Conservation (phyloP, 1,140 invertebrate genomes). For the Sminthurides bifidus region DNA sequence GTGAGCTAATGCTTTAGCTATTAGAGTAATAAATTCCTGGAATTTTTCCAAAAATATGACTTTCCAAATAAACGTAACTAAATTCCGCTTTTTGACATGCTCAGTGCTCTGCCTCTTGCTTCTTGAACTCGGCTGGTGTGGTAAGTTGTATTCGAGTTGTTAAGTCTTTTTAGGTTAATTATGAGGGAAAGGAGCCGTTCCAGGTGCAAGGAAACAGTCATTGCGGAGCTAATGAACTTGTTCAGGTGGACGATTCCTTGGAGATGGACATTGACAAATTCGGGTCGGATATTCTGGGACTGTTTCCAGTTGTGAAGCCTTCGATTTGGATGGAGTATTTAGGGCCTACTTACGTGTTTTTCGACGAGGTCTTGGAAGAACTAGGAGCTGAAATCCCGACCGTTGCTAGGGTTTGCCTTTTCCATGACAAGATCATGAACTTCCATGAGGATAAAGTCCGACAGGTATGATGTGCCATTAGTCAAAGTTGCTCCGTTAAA, state of each 20-base stretch:
- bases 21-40: not conserved
- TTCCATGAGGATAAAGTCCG: conserved; percentile 22
- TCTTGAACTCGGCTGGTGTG: conserved; percentile 7
- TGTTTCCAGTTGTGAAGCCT: conserved; percentile 14
- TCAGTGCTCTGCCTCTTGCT: conserved; percentile 22
- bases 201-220: not conserved
- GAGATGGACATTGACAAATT: conserved; percentile 17
- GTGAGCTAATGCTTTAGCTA: not conserved
- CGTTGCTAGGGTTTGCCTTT: conserved; percentile 9
- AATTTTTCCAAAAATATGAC: not conserved
- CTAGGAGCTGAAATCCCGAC: not conserved
- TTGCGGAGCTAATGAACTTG: not conserved
- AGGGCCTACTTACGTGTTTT: conserved; percentile 20
- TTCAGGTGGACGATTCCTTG: conserved; percentile 14
- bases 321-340: conserved; percentile 20
- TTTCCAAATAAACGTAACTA: not conserved
- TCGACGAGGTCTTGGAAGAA: conserved; percentile 15
- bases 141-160: conserved; percentile 9
- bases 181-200: not conserved
- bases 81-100: not conserved
- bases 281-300: conserved; percentile 5
- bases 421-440: conserved; percentile 18
- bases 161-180: not conserved
- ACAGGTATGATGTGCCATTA: conserved; percentile 13
- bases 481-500: not conserved